Percentiles rank a stretch among this genome's conserved stretches.
Conservation (phyloP, 2,888 invertebrate genomes). For the Teleiodes luculella region DNA sequence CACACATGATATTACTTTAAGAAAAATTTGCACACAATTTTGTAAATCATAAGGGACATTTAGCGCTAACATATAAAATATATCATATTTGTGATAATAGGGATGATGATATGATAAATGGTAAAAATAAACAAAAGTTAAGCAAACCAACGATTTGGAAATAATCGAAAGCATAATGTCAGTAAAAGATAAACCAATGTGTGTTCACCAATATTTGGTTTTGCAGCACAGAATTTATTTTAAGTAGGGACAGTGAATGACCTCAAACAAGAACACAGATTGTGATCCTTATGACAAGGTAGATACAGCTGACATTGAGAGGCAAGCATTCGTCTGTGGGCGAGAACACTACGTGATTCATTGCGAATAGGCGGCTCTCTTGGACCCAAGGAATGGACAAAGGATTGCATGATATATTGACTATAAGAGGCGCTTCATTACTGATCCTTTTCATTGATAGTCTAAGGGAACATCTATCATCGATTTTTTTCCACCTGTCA, state of each 20-base stretch:
- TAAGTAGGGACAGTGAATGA: slow-evolving; percentile 55
- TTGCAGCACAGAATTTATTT: slow-evolving; percentile 29
- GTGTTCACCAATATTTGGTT: slow-evolving; percentile 18
- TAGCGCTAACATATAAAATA: too few relatives aligned
- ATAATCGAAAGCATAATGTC: slow-evolving; percentile 1
- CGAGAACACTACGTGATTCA: slow-evolving; percentile 64
- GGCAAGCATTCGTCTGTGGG: slow-evolving; percentile 58
- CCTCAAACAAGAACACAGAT: slow-evolving; percentile 37
- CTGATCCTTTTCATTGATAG: slow-evolving; percentile 24
- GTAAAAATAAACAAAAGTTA: too few relatives aligned
- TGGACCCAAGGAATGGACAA: slow-evolving; percentile 39
- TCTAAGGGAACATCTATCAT: slow-evolving; percentile 4
- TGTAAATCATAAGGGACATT: too few relatives aligned
- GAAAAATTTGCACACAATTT: too few relatives aligned
- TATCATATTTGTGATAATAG: too few relatives aligned
- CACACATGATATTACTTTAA: too few relatives aligned
- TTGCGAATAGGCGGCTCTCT: slow-evolving; percentile 53
- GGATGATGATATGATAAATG: too few relatives aligned
- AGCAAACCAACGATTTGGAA: background rate
- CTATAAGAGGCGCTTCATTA: slow-evolving; percentile 31
- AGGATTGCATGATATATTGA: slow-evolving; percentile 41
- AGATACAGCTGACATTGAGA: slow-evolving; percentile 47
- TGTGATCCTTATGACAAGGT: slow-evolving; percentile 35
- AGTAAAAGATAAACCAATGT: background rate
- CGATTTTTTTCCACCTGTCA: slow-evolving; percentile 2